Evolutionary conservation across 2,888 invertebrate species (phyloP), one percentile per base, ranked within the genome.

Genomic region (Dolichopus griseipennis): DNA sequence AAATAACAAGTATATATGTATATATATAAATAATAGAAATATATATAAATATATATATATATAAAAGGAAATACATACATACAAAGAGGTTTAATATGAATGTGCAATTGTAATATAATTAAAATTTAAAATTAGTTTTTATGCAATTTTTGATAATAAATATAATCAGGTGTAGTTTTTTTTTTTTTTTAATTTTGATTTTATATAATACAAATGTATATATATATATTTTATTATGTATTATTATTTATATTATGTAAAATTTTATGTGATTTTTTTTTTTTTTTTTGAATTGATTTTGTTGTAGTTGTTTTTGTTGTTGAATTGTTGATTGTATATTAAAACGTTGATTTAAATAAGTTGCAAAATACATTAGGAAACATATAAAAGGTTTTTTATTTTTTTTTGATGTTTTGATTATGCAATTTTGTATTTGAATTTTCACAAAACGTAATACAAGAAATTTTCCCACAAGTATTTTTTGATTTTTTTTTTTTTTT

Each of bases 361-460:
- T 52, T 52, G 52, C 18, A 52, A 52, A 1, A 41, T 12, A 6
- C 8, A 41, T 41, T n/a, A 52, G 18, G 2, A 52, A 12, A 12
- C 8, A 52, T 15, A 5, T 27, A 27, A 27, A 6, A 12, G 8
- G 41, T 41, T 52, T 18, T 52, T 12, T 52, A 18, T n/a, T 10
- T 15, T 43, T 43, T 43, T 9, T 43, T 52, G 52, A 2, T 18
- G 5, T 37, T 37, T 37, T 37, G 12, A 37, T 18, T 52, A 18
- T 52, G 52, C 52, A 52, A 52, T 52, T n/a, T 52, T 52, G 52
- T 52, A 52, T 52, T 52, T 52, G 52, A 52, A 52, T 52, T 52
- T 52, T 52, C 12, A 41, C 15, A 52, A n/a, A n/a, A 52, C 52
- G 52, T 52, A 52, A 52, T 52, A 52, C 52, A 52, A 52, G 2